Conservation (phyloP, 2,888 invertebrate species). For the Athrips mouffetella region DNA sequence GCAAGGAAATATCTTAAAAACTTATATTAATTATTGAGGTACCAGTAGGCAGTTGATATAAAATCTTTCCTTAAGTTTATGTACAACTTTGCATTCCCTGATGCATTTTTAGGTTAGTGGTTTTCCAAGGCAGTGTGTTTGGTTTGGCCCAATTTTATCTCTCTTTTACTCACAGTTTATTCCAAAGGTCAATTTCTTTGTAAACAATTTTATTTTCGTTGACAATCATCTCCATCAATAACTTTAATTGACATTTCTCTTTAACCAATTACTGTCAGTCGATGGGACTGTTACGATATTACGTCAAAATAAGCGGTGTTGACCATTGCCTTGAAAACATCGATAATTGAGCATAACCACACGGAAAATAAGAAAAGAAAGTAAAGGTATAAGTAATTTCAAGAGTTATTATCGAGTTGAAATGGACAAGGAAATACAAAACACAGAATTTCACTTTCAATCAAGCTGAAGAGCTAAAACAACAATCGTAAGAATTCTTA, state of each 20-base stretch:
- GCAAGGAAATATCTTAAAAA: too few species aligned
- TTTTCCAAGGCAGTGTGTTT: too few species aligned
- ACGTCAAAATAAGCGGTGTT: not conserved
- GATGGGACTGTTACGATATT: not conserved
- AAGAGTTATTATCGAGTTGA: slow-evolving; percentile 2
- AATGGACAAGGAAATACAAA: slow-evolving; percentile 18
- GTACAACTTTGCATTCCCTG: too few species aligned
- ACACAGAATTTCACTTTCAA: slow-evolving; percentile 40
- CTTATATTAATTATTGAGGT: too few species aligned
- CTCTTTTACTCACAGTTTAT: not conserved
- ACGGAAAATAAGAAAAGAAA: slow-evolving; percentile 8
- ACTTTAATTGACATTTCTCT: slow-evolving; percentile 5
- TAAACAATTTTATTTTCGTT: not conserved
- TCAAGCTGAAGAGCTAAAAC: slow-evolving; percentile 33
- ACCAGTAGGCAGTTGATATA: too few species aligned
- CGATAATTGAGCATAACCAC: not conserved
- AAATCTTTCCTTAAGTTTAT: too few species aligned
- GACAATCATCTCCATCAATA: not conserved
- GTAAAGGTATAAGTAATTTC: not conserved
- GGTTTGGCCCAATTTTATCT: too few species aligned
- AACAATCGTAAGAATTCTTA: slow-evolving; percentile 23
- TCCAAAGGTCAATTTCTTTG: not conserved
- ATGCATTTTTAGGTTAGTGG: too few species aligned
- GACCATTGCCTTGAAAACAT: not conserved
- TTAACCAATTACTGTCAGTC: slow-evolving; percentile 1